Evolutionary conservation across 2,113 vertebrate species (phyloP), one percentile per base, ranked within the genome.

Genomic region (Gallinago jamesoni): DNA sequence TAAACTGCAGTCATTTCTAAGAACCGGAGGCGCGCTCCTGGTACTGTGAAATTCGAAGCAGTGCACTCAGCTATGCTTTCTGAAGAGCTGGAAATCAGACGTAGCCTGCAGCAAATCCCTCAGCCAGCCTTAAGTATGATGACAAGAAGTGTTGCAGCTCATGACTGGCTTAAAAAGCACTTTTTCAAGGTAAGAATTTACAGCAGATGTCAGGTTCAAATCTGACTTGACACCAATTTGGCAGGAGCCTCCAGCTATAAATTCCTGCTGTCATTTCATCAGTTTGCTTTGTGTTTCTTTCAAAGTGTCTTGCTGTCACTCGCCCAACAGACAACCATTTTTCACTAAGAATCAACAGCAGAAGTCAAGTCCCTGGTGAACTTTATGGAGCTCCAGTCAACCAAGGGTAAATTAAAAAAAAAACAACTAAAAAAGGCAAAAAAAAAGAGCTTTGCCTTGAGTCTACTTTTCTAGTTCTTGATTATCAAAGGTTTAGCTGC

Each of bases 31-130:
- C 1, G 4, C 0, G 0, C 30, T 78, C 37, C 50, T 45, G 45
- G 19, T 55, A 80, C 85, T 50, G n/a, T 80, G 79, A 90, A 92
- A 96, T 66, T 56, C 0, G 1, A 89, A 89, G 60, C 7, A 1
- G 8, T 75, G 81, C 69, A 77, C 80, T 84, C 80, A 74, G 59
- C 78, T 86, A 4, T 77, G 88, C 64, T 56, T 92, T 94, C 62
- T 90, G 64, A 67, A 94, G 90, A 22, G 48, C 72, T 86, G 31
- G 47, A 59, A 88, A 84, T 81, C 72, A 95, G 80, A 88, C 4
- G 4, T 48, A 95, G 93, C 94, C 96, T 84, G 79, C 79, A 94
- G 94, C 92, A 96, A 95, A 94, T 84, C 85, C 41, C 52, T 77
- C 53, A 84, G 72, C 56, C 82, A 72, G 64, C n/a, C 67, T 88